Base-by-base conservation (phyloP, 2,113 vertebrate species). In the Poeciliopsis occidentalis region DNA sequence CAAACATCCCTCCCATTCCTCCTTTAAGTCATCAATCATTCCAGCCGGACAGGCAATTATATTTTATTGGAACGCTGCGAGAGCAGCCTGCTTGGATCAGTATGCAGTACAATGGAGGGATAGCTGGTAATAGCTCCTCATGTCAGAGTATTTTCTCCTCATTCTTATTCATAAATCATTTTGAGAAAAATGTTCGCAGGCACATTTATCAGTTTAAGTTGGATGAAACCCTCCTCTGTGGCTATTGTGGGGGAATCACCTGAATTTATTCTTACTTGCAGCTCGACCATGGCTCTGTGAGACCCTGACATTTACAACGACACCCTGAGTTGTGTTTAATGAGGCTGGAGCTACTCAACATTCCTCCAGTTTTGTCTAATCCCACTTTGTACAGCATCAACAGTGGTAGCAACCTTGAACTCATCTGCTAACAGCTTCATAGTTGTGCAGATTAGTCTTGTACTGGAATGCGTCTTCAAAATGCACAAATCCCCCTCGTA, bases 231-330 rank as follows among this genome's bases (percentile, higher is more conserved):
- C 17, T 47, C 5, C 13, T 47, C 51, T 57, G 51, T 24, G 17
- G 51, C 22, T 57, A 24, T n/a, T 57, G 22, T 57, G 51, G 51
- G 51, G 22, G 51, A 57, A 57, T 57, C 22, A 57, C 51, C 51
- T 57, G 51, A 57, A n/a, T 24, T n/a, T 10, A 57, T 57, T 57
- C 22, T n/a, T n/a, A 8, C 51, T 57, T 24, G 51, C 51, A 57
- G 51, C 51, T 24, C 22, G 22, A 57, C 22, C 51, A 57, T 3
- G 51, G 51, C 51, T 57, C 51, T 57, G 51, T n/a, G 51, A 57
- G 51, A 57, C 51, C 51, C 51, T 57, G 51, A 57, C 51, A 57
- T 57, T 57, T 57, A 57, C 51, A 57, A n/a, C n/a, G 51, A 57
- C 51, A 57, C 51, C 51, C 51, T 57, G 51, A 57, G 7, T 17